Evolutionary conservation across 2,888 invertebrate genomes (phyloP).

Genomic region (Parnassius orleans): DNA sequence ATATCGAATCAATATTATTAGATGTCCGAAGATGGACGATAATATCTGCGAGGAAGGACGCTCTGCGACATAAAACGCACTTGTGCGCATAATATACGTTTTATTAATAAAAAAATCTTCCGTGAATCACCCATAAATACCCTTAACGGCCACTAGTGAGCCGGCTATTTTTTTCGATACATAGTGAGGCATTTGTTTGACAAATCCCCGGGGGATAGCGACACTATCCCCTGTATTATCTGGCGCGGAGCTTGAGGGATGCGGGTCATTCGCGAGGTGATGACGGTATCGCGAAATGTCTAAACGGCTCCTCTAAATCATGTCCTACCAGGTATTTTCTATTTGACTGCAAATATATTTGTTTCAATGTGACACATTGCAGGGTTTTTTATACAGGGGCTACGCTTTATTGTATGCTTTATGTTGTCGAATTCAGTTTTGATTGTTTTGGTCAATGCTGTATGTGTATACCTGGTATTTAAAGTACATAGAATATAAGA

Average conservation of each 20-base stretch:
- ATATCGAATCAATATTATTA: slow-evolving; percentile 59
- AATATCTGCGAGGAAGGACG: slow-evolving; percentile 68
- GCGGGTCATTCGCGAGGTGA: slow-evolving; percentile 77
- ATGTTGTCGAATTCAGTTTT: neutral
- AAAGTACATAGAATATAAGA: neutral
- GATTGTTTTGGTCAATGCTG: no score
- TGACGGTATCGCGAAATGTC: slow-evolving; percentile 70
- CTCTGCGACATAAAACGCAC: slow-evolving; percentile 76
- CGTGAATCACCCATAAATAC: slow-evolving; percentile 78
- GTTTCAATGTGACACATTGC: slow-evolving; percentile 50
- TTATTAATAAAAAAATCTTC: slow-evolving; percentile 79
- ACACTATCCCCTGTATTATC: slow-evolving; percentile 74
- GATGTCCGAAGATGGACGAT: slow-evolving; percentile 78
- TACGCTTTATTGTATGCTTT: slow-evolving; percentile 1
- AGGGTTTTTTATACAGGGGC: slow-evolving; percentile 43
- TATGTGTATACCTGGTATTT: no score
- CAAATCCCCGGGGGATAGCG: slow-evolving; percentile 76
- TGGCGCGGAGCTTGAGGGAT: slow-evolving; percentile 67
- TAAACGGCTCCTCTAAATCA: slow-evolving; percentile 69
- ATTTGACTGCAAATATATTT: slow-evolving; percentile 46
- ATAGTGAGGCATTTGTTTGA: slow-evolving; percentile 77
- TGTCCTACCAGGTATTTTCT: slow-evolving; percentile 65
- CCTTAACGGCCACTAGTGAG: slow-evolving; percentile 75
- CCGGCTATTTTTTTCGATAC: slow-evolving; percentile 78
- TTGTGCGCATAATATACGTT: slow-evolving; percentile 81